These are phyloP conservation scores for Nothocercus julius DNA, from an alignment of 2,113 vertebrate species.

Conservation along the genomic window DNA sequence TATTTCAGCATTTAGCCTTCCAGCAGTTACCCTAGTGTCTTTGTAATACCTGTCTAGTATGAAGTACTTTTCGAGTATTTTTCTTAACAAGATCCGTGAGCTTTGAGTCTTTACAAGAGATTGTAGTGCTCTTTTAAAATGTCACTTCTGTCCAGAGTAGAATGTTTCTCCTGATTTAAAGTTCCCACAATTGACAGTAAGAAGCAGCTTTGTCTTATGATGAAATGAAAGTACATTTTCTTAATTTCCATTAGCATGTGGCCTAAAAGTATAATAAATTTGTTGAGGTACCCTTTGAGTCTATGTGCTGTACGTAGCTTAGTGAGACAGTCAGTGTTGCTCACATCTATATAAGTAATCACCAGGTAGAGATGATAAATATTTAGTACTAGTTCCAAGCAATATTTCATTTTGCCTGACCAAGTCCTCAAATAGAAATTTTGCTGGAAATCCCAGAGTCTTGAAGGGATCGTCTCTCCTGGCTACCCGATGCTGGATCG, in stretches of 20 bases:
- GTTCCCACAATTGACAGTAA: background rate
- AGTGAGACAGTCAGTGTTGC: background rate
- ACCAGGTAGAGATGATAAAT: conserved; percentile 2
- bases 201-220: background rate
- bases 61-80: too few relatives aligned
- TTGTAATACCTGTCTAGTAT: background rate
- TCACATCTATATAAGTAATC: background rate
- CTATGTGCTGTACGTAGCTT: background rate
- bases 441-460: background rate
- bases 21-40: conserved; percentile 31
- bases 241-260: background rate
- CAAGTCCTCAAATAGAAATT: background rate
- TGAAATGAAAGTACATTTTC: background rate
- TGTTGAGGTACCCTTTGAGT: background rate
- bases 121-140: background rate
- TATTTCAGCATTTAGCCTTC: conserved; percentile 16
- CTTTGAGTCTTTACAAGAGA: background rate
- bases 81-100: background rate
- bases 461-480: background rate
- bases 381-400: background rate
- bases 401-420: conserved; percentile 14
- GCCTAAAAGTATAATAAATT: background rate
- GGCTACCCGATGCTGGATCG: background rate
- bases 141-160: background rate
- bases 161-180: background rate